phyloP scores from a whole-genome alignment of 2,888 invertebrate species.

The Drosophila atripex region DNA sequence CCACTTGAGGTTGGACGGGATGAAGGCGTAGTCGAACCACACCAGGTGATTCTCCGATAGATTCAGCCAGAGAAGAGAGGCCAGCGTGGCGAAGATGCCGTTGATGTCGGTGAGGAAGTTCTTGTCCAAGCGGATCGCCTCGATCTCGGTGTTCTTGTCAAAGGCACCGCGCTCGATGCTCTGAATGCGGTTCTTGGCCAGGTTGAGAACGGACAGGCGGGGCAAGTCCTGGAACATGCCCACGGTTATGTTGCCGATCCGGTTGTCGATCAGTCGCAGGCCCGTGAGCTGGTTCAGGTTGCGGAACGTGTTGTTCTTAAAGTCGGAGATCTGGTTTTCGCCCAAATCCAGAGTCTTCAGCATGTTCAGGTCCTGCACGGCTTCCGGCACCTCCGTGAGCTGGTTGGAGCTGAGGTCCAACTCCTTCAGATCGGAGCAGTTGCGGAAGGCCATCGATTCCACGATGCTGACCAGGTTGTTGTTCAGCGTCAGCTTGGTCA shows the following conservation, averaged over 20 bases:
- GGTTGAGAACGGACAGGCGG: conserved; percentile 92
- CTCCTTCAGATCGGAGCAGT: conserved; percentile 94
- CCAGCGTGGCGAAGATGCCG: conserved; percentile 93
- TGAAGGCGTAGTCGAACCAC: conserved; percentile 97
- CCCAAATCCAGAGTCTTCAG: conserved; percentile 95
- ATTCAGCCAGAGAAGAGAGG: conserved; percentile 94
- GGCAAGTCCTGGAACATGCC: conserved; percentile 95
- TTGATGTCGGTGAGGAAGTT: conserved; percentile 95
- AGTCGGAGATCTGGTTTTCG: conserved; percentile 93
- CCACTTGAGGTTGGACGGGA: conserved; percentile 95
- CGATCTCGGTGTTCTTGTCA: conserved; percentile 91
- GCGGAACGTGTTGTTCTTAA: conserved; percentile 93
- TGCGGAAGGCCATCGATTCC: conserved; percentile 92
- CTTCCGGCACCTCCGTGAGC: conserved; percentile 91
- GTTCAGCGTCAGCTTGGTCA: conserved; percentile 93
- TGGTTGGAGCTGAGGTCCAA: conserved; percentile 95
- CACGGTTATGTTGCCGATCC: conserved; percentile 92
- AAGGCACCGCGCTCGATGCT: conserved; percentile 93
- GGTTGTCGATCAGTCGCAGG: conserved; percentile 94
- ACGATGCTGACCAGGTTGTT: conserved; percentile 92
- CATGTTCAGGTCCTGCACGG: conserved; percentile 91
- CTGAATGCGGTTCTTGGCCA: conserved; percentile 95
- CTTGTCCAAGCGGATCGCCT: conserved; percentile 94
- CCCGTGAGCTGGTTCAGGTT: conserved; percentile 94
- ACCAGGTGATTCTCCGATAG: conserved; percentile 95